Conservation (phyloP, 1,140 invertebrate genomes). For the Augochlora pura region DNA sequence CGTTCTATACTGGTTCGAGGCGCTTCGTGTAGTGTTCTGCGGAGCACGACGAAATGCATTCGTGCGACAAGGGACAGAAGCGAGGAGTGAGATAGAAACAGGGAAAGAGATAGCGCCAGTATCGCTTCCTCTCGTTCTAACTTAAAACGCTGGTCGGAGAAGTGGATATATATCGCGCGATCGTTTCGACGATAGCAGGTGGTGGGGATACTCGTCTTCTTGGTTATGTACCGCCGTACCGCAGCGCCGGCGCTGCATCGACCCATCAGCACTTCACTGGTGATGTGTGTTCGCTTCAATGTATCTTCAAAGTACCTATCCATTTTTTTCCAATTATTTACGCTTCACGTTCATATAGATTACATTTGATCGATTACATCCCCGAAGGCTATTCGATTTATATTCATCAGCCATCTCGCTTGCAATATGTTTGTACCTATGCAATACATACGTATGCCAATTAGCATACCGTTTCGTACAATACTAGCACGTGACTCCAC, state of each 20-base stretch:
- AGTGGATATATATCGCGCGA: constrained; percentile 46
- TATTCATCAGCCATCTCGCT: neutral
- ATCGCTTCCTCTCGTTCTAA: constrained; percentile 36
- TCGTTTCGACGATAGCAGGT: constrained; percentile 52
- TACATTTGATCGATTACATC: neutral
- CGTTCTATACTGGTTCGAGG: constrained; percentile 66
- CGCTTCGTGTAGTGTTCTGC: constrained; percentile 66
- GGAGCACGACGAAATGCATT: constrained; percentile 60
- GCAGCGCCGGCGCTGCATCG: constrained; percentile 73
- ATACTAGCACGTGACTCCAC: neutral
- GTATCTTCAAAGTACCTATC: constrained; percentile 6
- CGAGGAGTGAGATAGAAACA: constrained; percentile 10
- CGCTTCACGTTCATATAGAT: constrained; percentile 5
- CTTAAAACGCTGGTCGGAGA: neutral
- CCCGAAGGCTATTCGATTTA: constrained; percentile 16
- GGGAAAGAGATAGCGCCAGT: constrained; percentile 20
- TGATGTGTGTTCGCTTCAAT: constrained; percentile 8
- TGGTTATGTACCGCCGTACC: constrained; percentile 46
- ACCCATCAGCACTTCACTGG: constrained; percentile 53
- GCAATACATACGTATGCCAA: too few species aligned
- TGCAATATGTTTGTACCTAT: neutral
- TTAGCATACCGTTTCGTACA: neutral
- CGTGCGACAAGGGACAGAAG: constrained; percentile 51
- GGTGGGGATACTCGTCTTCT: constrained; percentile 52
- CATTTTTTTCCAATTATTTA: constrained; percentile 12